These are phyloP conservation scores for Pachypanchax playfairii DNA, from an alignment of 2,113 vertebrate species.

Conservation along the genomic window DNA sequence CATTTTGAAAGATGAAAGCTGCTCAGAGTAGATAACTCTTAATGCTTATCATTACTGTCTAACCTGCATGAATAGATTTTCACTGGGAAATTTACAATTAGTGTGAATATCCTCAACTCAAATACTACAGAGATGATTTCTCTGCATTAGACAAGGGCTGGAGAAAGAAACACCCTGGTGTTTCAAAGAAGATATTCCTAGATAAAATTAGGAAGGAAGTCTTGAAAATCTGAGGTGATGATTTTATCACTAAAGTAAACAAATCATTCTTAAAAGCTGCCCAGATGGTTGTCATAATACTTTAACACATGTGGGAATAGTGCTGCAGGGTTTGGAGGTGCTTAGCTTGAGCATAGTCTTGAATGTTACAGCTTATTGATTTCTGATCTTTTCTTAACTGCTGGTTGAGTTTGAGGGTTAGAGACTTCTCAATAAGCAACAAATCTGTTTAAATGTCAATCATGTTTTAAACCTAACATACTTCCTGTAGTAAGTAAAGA, in stretches of 20 bases:
- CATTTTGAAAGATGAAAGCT: conserved; percentile 25
- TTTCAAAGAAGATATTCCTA: conserved; percentile 26
- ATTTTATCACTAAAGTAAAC: conserved; percentile 66
- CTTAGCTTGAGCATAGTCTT: conserved; percentile 80
- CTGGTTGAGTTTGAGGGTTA: conserved; percentile 46
- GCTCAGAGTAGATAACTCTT: conserved; percentile 1
- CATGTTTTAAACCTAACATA: conserved; percentile 29
- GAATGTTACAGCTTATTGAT: conserved; percentile 80
- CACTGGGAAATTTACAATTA: conserved; percentile 22
- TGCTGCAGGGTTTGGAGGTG: conserved; percentile 87
- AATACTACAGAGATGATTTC: conserved; percentile 18
- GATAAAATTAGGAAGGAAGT: conserved; percentile 58
- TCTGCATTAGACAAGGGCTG: conserved; percentile 16
- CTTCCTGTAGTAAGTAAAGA: conserved; percentile 28
- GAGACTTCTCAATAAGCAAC: conserved; percentile 10
- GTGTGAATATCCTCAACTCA: conserved; percentile 14
- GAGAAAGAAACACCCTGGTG: neutral
- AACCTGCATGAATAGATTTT: conserved; percentile 13
- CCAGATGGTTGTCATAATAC: conserved; percentile 88
- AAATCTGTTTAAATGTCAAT: conserved; percentile 33
- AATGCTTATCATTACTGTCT: conserved; percentile 22
- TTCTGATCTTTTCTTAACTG: conserved; percentile 75
- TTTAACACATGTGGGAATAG: conserved; percentile 91
- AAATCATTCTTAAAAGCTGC: conserved; percentile 78
- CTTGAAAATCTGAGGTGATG: conserved; percentile 69